A percentile compares a stretch with the other conserved stretches of the same genome.
Evolutionary conservation across 2,888 invertebrate species (phyloP).

Genomic region (Amphipoea lucens): DNA sequence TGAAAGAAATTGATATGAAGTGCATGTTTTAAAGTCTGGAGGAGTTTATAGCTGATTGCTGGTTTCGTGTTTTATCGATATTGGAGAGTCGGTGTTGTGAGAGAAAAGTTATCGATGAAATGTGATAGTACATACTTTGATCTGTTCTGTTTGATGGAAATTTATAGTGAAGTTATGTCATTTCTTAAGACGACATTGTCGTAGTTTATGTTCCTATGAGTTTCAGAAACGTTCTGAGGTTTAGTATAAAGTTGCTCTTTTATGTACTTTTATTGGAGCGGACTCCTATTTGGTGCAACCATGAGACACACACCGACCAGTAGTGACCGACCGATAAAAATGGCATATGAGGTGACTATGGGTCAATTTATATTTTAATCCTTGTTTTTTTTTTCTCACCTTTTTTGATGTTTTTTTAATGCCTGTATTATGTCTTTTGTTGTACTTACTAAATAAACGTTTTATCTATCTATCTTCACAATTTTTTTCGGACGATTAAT

Average conservation of each 20-base stretch:
- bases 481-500: neutral
- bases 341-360: too few species aligned
- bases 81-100: neutral
- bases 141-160: neutral
- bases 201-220: conserved; percentile 17
- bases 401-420: too few species aligned
- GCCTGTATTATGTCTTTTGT: too few species aligned
- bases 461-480: too few species aligned
- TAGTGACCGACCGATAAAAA: too few species aligned
- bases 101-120: conserved; percentile 3
- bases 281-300: too few species aligned
- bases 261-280: neutral
- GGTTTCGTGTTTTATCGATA: conserved; percentile 28
- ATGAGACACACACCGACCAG: too few species aligned
- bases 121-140: conserved; percentile 5
- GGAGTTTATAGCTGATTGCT: conserved; percentile 39
- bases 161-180: neutral
- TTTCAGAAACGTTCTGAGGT: conserved; percentile 1
- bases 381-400: too few species aligned
- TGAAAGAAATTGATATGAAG: conserved; percentile 75
- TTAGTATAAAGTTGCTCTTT: conserved; percentile 20
- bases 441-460: too few species aligned
- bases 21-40: conserved; percentile 49
- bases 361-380: too few species aligned
- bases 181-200: conserved; percentile 9